These are phyloP conservation scores for Cataglyphis hispanica DNA, from an alignment of 1,140 invertebrate species.

Conservation along the genomic window DNA sequence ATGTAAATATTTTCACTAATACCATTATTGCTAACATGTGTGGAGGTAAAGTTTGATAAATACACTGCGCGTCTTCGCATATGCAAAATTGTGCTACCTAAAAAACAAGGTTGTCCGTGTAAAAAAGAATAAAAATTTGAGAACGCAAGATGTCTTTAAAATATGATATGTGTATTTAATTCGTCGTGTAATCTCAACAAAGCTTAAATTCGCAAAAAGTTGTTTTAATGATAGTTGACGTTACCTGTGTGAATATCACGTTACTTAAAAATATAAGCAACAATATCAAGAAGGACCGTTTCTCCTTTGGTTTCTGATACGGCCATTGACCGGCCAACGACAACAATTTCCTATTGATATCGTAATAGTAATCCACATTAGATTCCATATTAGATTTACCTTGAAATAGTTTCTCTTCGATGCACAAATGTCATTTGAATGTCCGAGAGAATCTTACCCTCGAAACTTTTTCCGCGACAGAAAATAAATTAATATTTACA, in stretches of 20 bases:
- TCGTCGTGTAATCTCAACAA: too few relatives aligned
- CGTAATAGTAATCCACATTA: slow-evolving; percentile 1
- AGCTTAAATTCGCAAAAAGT: too few relatives aligned
- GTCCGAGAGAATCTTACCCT: not conserved
- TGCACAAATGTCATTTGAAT: not conserved
- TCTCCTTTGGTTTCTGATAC: slow-evolving; percentile 50
- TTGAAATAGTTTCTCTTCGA: not conserved
- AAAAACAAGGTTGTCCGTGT: not conserved
- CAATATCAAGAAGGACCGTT: not conserved
- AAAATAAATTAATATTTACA: slow-evolving; percentile 15
- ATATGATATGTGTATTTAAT: not conserved
- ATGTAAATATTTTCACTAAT: slow-evolving; percentile 16
- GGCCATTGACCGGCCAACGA: slow-evolving; percentile 37
- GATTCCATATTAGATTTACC: slow-evolving; percentile 1
- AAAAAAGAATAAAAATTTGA: not conserved
- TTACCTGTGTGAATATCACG: not conserved
- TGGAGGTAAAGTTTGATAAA: not conserved
- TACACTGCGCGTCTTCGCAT: not conserved
- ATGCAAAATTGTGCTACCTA: not conserved
- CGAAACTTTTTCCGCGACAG: not conserved
- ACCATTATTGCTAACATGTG: slow-evolving; percentile 7
- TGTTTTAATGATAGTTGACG: too few relatives aligned
- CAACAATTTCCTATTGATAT: not conserved
- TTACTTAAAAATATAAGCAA: not conserved
- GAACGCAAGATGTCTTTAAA: not conserved